phyloP scores from a whole-genome alignment of 2,888 invertebrate species.

The Eupsilia transversa region DNA sequence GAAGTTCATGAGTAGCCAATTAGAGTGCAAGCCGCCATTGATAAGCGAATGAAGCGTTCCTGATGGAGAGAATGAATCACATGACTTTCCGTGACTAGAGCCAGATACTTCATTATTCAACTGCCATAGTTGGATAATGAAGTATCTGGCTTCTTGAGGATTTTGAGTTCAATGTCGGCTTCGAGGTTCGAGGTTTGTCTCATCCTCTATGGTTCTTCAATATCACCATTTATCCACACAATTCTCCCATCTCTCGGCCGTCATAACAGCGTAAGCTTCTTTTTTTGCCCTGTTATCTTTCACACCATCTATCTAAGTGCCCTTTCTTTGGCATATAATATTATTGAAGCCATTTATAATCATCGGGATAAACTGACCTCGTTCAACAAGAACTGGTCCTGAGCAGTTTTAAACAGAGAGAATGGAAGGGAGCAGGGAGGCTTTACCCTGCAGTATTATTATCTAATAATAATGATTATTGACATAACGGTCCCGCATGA shows the following conservation, averaged over 20 bases:
- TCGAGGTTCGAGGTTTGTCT: background rate
- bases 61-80: background rate
- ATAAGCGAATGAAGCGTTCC: background rate
- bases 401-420: too few relatives aligned
- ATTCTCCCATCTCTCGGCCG: background rate
- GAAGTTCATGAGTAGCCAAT: constrained; percentile 42
- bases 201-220: background rate
- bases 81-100: background rate
- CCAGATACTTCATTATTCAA: too few relatives aligned
- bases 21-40: constrained; percentile 22
- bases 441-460: too few relatives aligned
- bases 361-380: background rate
- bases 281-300: background rate
- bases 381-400: too few relatives aligned
- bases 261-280: background rate
- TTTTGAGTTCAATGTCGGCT: background rate
- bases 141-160: background rate
- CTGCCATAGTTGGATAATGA: background rate
- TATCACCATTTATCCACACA: background rate
- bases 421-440: too few relatives aligned
- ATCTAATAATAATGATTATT: too few relatives aligned
- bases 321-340: too few relatives aligned
- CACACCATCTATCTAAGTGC: background rate
- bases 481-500: too few relatives aligned
- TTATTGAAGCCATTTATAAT: background rate